Evolutionary conservation across 2,113 vertebrate genomes (phyloP), one percentile per base, ranked within the genome.

Genomic region (Ceyx melanurus): DNA sequence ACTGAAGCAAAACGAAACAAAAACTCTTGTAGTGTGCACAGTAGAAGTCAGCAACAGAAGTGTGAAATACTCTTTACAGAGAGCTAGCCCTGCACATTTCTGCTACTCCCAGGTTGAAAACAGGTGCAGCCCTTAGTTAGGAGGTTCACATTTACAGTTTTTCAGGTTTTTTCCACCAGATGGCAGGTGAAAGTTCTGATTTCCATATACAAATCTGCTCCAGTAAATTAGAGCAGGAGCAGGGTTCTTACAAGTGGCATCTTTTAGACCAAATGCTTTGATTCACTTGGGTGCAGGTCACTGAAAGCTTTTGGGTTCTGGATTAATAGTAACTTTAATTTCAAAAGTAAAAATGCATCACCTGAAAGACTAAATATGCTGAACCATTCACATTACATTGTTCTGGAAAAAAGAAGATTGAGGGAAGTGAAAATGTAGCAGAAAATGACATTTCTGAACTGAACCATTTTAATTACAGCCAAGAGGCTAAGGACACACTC

Each of bases 161-260:
- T 96, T 86, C 89, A 42, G 20, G 0, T 71, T 66, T 90, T 93
- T 94, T 48, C 95, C 92, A 93, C 82, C 94, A 95, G 94, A 91
- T 96, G 95, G 94, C 94, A 96, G 94, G 91, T 94, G 78, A 70
- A 96, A 96, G 46, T 77, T 91, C 93, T 74, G 16, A 29, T 79
- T 94, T 94, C 31, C 60, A 67, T 82, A 60, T 1, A 48, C 15
- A 89, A 91, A 60, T 58, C 51, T 15, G 4, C 28, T 62, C 35
- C 4, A 80, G 37, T 4, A 89, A 86, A 56, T 82, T 46, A 43
- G 6, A 72, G 5, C 8, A 25, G 26, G 43, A 23, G 23, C 60
- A 26, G 9, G 54, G 50, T 53, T 82, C 54, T 33, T 43, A 3
- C 3, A 31, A 84, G 26, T 4, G 3, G 14, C 25, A 29, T 16